Conservation (phyloP, 2,113 vertebrate species). For the Felis chaus region DNA sequence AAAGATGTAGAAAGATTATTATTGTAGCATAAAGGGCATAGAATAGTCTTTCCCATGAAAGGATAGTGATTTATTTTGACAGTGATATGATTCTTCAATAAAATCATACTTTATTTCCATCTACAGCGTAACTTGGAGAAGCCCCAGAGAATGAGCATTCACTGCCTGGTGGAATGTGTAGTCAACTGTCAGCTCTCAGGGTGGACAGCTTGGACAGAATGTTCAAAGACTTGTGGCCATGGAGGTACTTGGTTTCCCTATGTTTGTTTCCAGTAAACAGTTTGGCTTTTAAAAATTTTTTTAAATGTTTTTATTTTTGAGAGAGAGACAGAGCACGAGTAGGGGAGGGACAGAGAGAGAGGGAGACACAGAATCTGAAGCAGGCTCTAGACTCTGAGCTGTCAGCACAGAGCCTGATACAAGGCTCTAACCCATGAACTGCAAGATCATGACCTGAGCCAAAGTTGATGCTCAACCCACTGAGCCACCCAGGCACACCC, state of each 20-base stretch:
- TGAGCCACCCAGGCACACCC: not conserved
- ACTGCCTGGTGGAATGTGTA: constrained; percentile 90
- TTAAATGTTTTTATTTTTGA: not conserved
- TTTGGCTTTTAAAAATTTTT: not conserved
- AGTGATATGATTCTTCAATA: not conserved
- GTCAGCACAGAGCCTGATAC: not conserved
- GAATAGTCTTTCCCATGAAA: not conserved
- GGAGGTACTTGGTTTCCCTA: constrained; percentile 85
- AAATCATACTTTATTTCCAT: constrained; percentile 42
- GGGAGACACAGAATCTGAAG: not conserved
- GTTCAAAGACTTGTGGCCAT: constrained; percentile 92
- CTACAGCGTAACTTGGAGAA: constrained; percentile 87
- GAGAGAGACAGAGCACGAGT: too few species aligned
- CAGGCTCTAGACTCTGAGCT: not conserved
- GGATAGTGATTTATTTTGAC: not conserved
- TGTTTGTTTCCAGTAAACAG: not conserved
- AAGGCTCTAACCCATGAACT: not conserved
- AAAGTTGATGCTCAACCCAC: rapidly evolving
- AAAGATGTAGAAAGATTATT: not conserved
- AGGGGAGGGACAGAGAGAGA: too few species aligned
- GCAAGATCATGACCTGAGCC: not conserved
- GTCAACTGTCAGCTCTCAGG: constrained; percentile 93
- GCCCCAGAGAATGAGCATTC: constrained; percentile 82
- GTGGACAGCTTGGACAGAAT: constrained; percentile 95
- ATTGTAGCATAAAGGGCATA: not conserved